Evolutionary conservation across 2,888 invertebrate genomes (phyloP).

Genomic region (Tenthredo distinguenda): DNA sequence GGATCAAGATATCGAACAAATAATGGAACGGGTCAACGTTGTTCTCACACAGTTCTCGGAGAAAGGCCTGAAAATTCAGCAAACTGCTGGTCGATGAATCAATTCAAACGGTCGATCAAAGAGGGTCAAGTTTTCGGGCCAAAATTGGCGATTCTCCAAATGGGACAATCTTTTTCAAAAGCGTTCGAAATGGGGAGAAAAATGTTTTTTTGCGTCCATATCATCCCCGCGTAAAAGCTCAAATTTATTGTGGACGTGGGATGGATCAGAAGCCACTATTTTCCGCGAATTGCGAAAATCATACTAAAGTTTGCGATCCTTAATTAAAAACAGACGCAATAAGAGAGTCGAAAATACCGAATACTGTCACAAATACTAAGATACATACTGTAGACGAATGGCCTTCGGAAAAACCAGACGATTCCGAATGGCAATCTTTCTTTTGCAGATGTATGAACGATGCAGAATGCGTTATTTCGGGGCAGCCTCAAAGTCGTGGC

Average conservation of each 20-base stretch:
- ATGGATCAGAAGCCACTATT: background rate
- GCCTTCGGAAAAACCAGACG: slow-evolving; percentile 2
- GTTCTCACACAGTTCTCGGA: background rate
- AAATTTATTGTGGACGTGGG: too few species aligned
- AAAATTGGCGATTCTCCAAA: background rate
- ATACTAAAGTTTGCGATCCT: background rate
- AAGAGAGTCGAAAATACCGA: background rate
- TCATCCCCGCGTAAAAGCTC: too few species aligned
- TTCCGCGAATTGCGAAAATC: background rate
- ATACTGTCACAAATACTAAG: background rate
- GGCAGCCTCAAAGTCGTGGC: background rate
- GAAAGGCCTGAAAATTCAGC: background rate
- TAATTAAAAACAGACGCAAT: background rate
- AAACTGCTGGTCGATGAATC: background rate
- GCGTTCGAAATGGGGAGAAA: background rate
- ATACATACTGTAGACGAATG: background rate
- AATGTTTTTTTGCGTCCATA: too few species aligned
- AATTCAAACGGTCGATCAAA: background rate
- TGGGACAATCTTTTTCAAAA: too few species aligned
- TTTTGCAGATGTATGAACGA: background rate
- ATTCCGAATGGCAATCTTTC: background rate
- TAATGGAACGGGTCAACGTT: background rate
- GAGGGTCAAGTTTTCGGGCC: background rate
- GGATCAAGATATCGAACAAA: background rate
- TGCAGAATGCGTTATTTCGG: background rate